Evolutionary conservation across 2,113 vertebrate species (phyloP).

Genomic region (Lampris megalopsis): DNA sequence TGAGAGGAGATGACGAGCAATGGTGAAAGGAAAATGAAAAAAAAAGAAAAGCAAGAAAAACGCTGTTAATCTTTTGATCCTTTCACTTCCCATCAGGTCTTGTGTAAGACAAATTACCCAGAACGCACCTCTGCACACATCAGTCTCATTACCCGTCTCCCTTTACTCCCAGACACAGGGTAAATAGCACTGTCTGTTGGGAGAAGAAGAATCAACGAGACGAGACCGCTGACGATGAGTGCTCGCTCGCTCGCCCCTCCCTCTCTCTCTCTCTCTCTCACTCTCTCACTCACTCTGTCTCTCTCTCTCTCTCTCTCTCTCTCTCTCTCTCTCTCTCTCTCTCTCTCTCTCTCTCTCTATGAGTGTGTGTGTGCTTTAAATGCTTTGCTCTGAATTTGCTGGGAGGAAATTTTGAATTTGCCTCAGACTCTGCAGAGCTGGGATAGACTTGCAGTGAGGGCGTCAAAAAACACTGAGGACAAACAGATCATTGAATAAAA

Average conservation of each 20-base stretch:
- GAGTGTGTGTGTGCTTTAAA: constrained; percentile 36
- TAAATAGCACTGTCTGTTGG: constrained; percentile 71
- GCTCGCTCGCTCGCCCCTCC: neutral
- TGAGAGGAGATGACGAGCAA: constrained; percentile 10
- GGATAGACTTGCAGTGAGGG: neutral
- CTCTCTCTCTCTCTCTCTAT: neutral
- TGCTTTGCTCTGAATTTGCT: constrained; percentile 40
- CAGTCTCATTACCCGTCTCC: constrained; percentile 69
- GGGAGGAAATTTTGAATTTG: constrained; percentile 46
- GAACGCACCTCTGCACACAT: constrained; percentile 72
- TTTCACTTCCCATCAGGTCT: constrained; percentile 71
- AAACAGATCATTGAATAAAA: constrained; percentile 20
- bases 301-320: too few relatives aligned
- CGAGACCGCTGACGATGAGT: constrained; percentile 67
- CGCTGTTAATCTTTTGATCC: constrained; percentile 71
- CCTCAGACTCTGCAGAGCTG: constrained; percentile 17
- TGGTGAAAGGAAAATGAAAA: constrained; percentile 38
- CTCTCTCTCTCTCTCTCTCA: neutral
- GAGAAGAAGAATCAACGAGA: constrained; percentile 74
- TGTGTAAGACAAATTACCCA: constrained; percentile 74
- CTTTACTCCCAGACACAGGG: constrained; percentile 61
- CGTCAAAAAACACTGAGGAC: constrained; percentile 24
- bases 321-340: too few relatives aligned
- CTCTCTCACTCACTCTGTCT: neutral
- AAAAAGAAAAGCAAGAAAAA: constrained; percentile 1